Evolutionary conservation across 2,113 vertebrate species (phyloP), one percentile per base, ranked within the genome.

Genomic region (Cephalopholis sonnerati): DNA sequence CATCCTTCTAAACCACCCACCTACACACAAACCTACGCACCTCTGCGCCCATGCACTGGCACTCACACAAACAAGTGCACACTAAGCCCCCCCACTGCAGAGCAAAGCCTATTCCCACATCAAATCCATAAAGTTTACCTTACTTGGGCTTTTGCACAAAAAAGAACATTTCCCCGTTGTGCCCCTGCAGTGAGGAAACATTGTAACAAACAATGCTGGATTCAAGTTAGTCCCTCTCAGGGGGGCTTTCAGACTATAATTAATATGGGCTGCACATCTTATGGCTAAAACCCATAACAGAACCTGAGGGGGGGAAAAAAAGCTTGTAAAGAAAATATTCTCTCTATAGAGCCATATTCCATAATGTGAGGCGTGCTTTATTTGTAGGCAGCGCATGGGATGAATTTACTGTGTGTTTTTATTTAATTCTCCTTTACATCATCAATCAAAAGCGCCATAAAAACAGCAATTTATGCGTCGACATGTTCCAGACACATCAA

Each of bases 121-220:
- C 81, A 90, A 85, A 94, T 93, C 93, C 90, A 88, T 90, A 91
- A 89, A 92, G 90, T 92, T 93, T 90, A 80, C 92, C 87, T 91
- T 83, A 73, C 81, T 57, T 7, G 39, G 70, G 85, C 79, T 89
- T 78, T 79, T 62, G 15, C 88, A 86, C 83, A 76, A 82, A 86
- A 86, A 82, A 83, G 50, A 89, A 92, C 86, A 89, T 91, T 89
- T 89, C 91, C 91, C 80, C 54, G 5, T 29, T 55, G 78, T 78
- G 84, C 70, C 44, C 63, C 62, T 53, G 74, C 71, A 36, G 62
- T 29, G 88, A 85, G 73, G 67, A 77, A 87, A 59, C 57, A 59
- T 61, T 29, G 74, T 41, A 79, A 87, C 86, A 85, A 84, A 84
- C 79, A 81, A 73, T 25, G 65, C 65, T 3, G 53, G 74, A 76